Evolutionary conservation across 2,888 invertebrate genomes (phyloP).

Genomic region (Stenoptilia bipunctidactyla): DNA sequence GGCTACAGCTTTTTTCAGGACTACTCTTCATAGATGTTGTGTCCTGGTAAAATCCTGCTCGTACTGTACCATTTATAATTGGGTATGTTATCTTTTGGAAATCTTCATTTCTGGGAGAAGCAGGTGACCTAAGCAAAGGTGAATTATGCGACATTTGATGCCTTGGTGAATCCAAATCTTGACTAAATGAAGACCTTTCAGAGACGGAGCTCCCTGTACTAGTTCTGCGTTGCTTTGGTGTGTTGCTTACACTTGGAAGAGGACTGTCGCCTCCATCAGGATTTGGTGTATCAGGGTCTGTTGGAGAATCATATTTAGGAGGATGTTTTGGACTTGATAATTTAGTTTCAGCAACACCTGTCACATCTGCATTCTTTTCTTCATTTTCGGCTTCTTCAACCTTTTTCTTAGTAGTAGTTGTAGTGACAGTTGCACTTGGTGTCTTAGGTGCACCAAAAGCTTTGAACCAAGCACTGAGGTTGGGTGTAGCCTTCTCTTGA

Average conservation of each 20-base stretch:
- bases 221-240: conserved; percentile 75
- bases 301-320: conserved; percentile 49
- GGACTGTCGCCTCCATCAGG: conserved; percentile 58
- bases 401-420: conserved; percentile 69
- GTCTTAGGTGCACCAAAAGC: conserved; percentile 90
- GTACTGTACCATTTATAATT: conserved; percentile 83
- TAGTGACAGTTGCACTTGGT: conserved; percentile 64
- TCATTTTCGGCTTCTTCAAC: conserved; percentile 62
- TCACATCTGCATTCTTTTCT: conserved; percentile 45
- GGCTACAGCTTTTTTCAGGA: conserved; percentile 87
- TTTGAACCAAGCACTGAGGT: conserved; percentile 92
- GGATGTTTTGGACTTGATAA: conserved; percentile 36
- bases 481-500: conserved; percentile 82
- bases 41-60: conserved; percentile 92
- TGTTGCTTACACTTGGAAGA: conserved; percentile 34
- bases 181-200: conserved; percentile 83
- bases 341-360: conserved; percentile 29
- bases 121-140: conserved; percentile 80
- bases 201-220: conserved; percentile 86
- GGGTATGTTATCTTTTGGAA: conserved; percentile 78
- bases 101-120: conserved; percentile 81
- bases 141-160: conserved; percentile 82
- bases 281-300: conserved; percentile 44
- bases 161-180: conserved; percentile 81
- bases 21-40: conserved; percentile 87